Base-by-base conservation (phyloP, 2,888 invertebrate species). In the Meiosimyza platycephala region DNA sequence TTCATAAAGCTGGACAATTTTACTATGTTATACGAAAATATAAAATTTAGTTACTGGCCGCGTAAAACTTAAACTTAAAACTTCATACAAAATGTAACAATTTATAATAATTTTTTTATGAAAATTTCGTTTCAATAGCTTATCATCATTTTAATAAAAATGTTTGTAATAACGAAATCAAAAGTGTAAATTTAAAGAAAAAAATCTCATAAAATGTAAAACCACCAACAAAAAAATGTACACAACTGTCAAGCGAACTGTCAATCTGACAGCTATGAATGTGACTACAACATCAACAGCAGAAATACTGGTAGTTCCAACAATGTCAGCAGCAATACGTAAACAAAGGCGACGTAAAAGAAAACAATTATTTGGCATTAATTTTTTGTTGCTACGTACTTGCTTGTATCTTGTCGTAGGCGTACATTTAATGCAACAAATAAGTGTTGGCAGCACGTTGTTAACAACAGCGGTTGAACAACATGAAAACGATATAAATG, bases 181-280 rank as follows among this genome's bases (percentile, higher is more conserved):
- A 40, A 40, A 9, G 9, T 40, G 40, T 40, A 0, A 4, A 40
- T 1, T 9, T 4, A 40, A 28, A 40, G 4, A 40, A 40, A 7
- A 40, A 40, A 40, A 40, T 40, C 40, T 6, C 9, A 74, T 55
- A 77, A 75, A 76, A 75, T 77, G 66, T 80, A 81, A 77, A 79
- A 77, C 75, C 76, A 76, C 5, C 9, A 40, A 40, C 0, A 28
- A 28, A 22, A 7, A 40, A 40, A 40, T 40, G 40, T 40, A 6
- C 9, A 1, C 40, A 40, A 40, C 40, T 40, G 40, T 40, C 40
- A 81, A 76, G 77, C 83, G 81, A 81, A 80, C 79, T 83, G 81
- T 82, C 81, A 80, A 78, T 76, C 79, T 84, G 83, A 81, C 80
- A 81, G 79, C 69, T 72, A 65, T 73, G 18, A 28, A 57, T 62